A percentile compares a stretch with the other conserved stretches of the same genome.
Conservation (phyloP, 2,888 invertebrate genomes). For the Lasioglossum malachurum region DNA sequence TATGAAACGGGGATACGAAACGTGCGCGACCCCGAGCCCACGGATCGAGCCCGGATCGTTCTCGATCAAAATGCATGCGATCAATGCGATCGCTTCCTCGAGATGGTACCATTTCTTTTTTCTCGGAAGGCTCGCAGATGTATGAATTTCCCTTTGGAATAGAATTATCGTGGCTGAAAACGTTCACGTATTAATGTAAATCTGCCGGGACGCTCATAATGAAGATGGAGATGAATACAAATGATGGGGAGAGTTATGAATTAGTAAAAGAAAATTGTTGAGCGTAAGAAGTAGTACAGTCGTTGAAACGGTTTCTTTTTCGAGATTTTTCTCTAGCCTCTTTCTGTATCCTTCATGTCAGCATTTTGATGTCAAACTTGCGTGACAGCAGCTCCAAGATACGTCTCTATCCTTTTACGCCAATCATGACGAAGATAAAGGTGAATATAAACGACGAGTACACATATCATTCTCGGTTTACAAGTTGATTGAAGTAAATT, state of each 20-base stretch:
- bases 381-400: not conserved
- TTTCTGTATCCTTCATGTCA: not conserved
- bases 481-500: conserved; percentile 2
- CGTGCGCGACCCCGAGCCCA: conserved; percentile 1
- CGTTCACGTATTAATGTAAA: not conserved
- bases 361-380: no score
- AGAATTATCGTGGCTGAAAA: not conserved
- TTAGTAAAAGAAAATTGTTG: no score
- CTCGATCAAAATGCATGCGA: not conserved
- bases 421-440: not conserved
- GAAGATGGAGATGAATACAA: not conserved
- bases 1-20: conserved; percentile 31
- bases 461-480: not conserved
- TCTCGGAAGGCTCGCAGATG: not conserved
- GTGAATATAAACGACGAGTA: not conserved
- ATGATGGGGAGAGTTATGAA: not conserved
- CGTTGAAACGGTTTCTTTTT: not conserved
- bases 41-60: not conserved
- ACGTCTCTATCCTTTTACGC: not conserved
- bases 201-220: not conserved
- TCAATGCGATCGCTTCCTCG: not conserved
- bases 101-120: not conserved
- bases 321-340: not conserved
- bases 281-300: not conserved
- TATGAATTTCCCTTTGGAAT: not conserved